A percentile compares a stretch with the other conserved stretches of the same genome.
These are phyloP conservation scores for Carettochelys insculpta DNA, from an alignment of 2,113 vertebrate species.

Conservation along the genomic window DNA sequence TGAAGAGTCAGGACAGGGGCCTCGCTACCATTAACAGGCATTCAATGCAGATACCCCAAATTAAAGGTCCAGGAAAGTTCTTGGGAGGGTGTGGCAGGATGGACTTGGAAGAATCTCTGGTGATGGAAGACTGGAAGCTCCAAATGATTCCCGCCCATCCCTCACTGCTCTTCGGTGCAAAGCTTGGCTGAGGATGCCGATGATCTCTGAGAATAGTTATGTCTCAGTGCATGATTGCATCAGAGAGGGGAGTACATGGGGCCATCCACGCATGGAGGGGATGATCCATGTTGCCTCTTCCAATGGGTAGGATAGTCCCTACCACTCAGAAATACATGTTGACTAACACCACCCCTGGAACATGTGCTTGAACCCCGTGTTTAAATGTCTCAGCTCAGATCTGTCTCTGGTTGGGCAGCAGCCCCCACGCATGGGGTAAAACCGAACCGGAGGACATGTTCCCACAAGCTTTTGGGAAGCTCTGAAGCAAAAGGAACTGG, in stretches of 20 bases:
- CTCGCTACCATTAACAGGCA: background rate
- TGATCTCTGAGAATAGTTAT: background rate
- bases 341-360: background rate
- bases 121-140: background rate
- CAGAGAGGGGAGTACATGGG: background rate
- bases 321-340: background rate
- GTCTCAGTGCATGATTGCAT: background rate
- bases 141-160: background rate
- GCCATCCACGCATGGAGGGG: background rate
- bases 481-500: background rate
- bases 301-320: background rate
- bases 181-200: background rate
- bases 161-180: background rate
- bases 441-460: background rate
- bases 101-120: background rate
- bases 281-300: too few species aligned
- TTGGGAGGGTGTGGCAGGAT: background rate
- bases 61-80: background rate
- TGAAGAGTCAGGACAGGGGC: background rate
- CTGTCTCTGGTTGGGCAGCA: background rate
- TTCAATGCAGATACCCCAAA: background rate
- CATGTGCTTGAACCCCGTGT: background rate
- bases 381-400: background rate
- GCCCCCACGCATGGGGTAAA: background rate
- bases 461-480: background rate